phyloP scores from a whole-genome alignment of 2,797 vertebrate species.

The Squalus acanthias region DNA sequence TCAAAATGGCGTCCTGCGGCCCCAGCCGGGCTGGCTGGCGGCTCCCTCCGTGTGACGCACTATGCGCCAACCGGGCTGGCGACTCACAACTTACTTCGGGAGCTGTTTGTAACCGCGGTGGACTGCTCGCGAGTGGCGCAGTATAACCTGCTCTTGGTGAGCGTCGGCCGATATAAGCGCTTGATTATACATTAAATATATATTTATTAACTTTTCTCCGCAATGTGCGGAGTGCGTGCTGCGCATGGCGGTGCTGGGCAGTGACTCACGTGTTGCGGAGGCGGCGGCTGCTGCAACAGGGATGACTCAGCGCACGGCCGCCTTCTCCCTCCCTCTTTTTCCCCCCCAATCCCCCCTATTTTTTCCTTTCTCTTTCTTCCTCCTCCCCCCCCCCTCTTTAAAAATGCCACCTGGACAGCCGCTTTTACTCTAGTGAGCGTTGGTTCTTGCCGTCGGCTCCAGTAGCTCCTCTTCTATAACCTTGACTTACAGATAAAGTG shows the following conservation, averaged over 20 bases:
- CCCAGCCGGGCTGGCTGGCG: background rate
- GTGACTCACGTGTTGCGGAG: conserved; percentile 36
- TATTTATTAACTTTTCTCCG: background rate
- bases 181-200: background rate
- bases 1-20: conserved; percentile 35
- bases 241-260: background rate
- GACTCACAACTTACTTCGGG: background rate
- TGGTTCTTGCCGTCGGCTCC: background rate
- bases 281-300: background rate
- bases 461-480: too few relatives aligned
- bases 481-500: too few relatives aligned
- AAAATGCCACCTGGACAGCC: background rate
- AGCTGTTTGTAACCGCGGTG: background rate
- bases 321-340: background rate
- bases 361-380: too few relatives aligned
- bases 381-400: background rate
- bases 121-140: background rate
- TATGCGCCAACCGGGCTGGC: background rate
- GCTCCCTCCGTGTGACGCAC: conserved; percentile 29
- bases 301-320: conserved; percentile 23
- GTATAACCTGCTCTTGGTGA: background rate
- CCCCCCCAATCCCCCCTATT: background rate
- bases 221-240: background rate
- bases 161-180: background rate
- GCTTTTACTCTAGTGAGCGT: background rate